phyloP scores from a whole-genome alignment of 2,888 invertebrate genomes.

The Tipula lateralis region DNA sequence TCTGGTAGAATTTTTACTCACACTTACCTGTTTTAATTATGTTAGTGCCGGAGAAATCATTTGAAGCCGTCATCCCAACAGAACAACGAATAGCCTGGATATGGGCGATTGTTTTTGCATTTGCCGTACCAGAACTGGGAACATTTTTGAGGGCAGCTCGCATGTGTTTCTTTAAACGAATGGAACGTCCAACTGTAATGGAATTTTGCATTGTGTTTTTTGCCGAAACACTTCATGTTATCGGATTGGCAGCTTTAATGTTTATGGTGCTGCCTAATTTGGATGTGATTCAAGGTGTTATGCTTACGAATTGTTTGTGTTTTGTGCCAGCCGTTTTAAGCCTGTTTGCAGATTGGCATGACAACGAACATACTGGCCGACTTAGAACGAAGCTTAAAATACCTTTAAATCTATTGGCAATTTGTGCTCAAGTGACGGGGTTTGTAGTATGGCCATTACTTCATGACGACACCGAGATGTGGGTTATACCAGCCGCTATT shows the following conservation, averaged over 20 bases:
- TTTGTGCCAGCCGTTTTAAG: slow-evolving; percentile 59
- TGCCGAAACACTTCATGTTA: slow-evolving; percentile 71
- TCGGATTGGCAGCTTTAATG: slow-evolving; percentile 71
- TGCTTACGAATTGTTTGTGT: slow-evolving; percentile 80
- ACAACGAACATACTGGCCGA: neutral
- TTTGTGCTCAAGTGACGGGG: slow-evolving; percentile 61
- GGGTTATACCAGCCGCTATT: slow-evolving; percentile 61
- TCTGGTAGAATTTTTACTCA: too few relatives aligned
- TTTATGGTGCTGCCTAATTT: slow-evolving; percentile 73
- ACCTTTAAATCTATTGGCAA: slow-evolving; percentile 55
- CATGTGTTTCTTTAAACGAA: slow-evolving; percentile 69
- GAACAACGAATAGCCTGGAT: slow-evolving; percentile 70
- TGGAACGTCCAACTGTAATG: slow-evolving; percentile 52
- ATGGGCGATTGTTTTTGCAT: slow-evolving; percentile 72
- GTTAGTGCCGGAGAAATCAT: slow-evolving; percentile 59
- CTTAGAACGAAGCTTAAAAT: neutral
- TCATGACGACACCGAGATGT: slow-evolving; percentile 50
- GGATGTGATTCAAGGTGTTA: slow-evolving; percentile 75
- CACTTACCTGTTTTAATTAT: neutral
- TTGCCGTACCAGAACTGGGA: slow-evolving; percentile 70
- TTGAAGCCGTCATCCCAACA: slow-evolving; percentile 57
- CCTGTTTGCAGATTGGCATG: neutral
- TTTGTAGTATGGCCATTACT: slow-evolving; percentile 65
- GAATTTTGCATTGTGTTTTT: slow-evolving; percentile 48
- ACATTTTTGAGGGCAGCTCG: slow-evolving; percentile 65